A percentile compares a stretch with the other conserved stretches of the same genome.
Conservation (phyloP, 2,113 vertebrate genomes). For the Cercopithecus mona region DNA sequence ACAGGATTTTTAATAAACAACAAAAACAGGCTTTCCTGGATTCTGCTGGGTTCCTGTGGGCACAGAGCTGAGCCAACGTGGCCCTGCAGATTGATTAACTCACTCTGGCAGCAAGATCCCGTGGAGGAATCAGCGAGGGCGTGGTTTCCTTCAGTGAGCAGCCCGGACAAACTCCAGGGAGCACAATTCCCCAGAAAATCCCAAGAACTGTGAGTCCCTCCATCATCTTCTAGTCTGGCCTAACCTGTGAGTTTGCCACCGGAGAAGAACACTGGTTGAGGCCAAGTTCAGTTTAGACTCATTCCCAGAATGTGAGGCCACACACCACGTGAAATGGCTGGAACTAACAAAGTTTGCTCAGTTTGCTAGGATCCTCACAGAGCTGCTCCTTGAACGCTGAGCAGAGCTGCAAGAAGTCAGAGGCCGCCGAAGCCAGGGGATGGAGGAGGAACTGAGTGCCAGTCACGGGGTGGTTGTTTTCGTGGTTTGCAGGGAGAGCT, state of each 20-base stretch:
- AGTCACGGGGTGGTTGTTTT: rapidly evolving
- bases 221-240: neutral
- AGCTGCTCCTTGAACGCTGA: neutral
- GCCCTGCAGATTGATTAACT: neutral
- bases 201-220: rapidly evolving
- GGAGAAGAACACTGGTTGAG: neutral
- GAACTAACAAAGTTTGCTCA: too few relatives aligned
- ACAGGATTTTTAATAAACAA: neutral
- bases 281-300: neutral
- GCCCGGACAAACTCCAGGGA: rapidly evolving
- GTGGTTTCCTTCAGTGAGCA: neutral
- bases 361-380: neutral
- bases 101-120: neutral
- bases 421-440: neutral
- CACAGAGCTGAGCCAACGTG: rapidly evolving
- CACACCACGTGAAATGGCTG: rapidly evolving
- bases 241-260: neutral
- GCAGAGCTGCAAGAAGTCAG: neutral
- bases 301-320: neutral
- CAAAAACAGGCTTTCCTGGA: neutral
- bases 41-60: neutral
- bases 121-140: rapidly evolving
- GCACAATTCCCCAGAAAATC: neutral
- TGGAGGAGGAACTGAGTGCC: rapidly evolving
- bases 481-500: neutral